phyloP scores from a whole-genome alignment of 1,140 invertebrate genomes.

The Heliothis virescens region DNA sequence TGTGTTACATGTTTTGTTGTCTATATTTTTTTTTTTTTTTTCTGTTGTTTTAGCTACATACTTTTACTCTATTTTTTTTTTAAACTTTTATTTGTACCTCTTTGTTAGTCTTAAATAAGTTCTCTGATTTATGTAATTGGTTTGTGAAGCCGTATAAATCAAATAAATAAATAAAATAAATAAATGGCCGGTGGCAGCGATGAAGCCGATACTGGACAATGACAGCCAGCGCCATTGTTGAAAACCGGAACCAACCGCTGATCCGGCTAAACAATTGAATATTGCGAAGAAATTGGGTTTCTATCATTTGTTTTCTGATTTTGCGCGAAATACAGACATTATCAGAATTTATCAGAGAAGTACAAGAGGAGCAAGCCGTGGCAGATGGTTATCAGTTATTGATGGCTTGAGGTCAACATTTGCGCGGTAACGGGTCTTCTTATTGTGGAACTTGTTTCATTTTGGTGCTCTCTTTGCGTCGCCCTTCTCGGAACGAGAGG shows the following conservation, averaged over 20 bases:
- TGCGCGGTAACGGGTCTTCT: slow-evolving; percentile 25
- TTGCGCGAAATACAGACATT: slow-evolving; percentile 14
- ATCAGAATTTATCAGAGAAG: not conserved
- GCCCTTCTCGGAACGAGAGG: slow-evolving; percentile 18
- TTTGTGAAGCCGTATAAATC: too few species aligned
- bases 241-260: slow-evolving; percentile 35
- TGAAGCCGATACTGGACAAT: slow-evolving; percentile 38
- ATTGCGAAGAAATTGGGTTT: slow-evolving; percentile 35
- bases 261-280: slow-evolving; percentile 24
- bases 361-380: not conserved
- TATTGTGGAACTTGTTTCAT: slow-evolving; percentile 9
- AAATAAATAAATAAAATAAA: too few species aligned
- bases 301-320: not conserved
- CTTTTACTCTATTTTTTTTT: too few species aligned
- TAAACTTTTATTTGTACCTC: too few species aligned
- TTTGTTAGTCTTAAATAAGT: too few species aligned
- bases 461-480: slow-evolving; percentile 1
- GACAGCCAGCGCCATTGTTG: slow-evolving; percentile 35
- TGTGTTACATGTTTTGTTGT: too few species aligned
- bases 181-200: slow-evolving; percentile 22
- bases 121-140: too few species aligned
- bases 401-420: slow-evolving; percentile 33
- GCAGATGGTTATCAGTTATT: slow-evolving; percentile 42
- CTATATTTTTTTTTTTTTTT: too few species aligned
- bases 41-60: too few species aligned